Percentiles rank a stretch among this genome's conserved stretches.
These are phyloP conservation scores for Pachliopta kotzebuea DNA, from an alignment of 2,888 invertebrate genomes.

Conservation along the genomic window DNA sequence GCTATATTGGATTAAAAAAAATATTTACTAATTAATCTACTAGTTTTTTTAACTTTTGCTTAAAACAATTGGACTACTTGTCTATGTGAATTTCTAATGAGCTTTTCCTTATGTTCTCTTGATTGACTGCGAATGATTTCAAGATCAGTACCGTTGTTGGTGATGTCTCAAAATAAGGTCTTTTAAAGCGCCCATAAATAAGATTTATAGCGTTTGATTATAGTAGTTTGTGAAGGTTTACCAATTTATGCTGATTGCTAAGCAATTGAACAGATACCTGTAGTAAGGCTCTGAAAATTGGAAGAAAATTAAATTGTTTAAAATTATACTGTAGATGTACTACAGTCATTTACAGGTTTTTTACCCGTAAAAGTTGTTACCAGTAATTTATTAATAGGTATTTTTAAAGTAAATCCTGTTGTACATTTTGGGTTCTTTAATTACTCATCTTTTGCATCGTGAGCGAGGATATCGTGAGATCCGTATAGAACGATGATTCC, in stretches of 20 bases:
- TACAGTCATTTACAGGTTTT: not conserved
- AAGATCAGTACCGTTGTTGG: not conserved
- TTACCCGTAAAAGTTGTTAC: too few relatives aligned
- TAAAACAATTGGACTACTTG: too few relatives aligned
- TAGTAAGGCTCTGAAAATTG: too few relatives aligned
- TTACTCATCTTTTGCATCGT: slow-evolving; percentile 22
- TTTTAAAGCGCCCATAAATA: not conserved
- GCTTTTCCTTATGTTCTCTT: slow-evolving; percentile 1
- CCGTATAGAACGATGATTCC: slow-evolving; percentile 12
- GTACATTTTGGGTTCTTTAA: slow-evolving; percentile 10
- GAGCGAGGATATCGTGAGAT: slow-evolving; percentile 22
- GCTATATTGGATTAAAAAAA: too few relatives aligned
- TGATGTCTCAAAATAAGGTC: not conserved
- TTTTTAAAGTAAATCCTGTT: not conserved
- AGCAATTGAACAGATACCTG: not conserved
- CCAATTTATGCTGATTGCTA: not conserved
- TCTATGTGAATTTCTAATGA: not conserved
- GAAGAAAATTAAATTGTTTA: not conserved
- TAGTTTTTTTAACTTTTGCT: too few relatives aligned
- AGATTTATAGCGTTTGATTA: not conserved
- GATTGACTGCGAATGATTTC: not conserved
- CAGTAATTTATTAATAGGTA: not conserved
- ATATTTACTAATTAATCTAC: too few relatives aligned
- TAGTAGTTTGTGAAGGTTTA: not conserved
- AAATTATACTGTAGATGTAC: too few relatives aligned